Percentiles rank a stretch among this genome's conserved stretches.
Evolutionary conservation across 2,888 invertebrate genomes (phyloP).

Genomic region (Nysson spinosus): DNA sequence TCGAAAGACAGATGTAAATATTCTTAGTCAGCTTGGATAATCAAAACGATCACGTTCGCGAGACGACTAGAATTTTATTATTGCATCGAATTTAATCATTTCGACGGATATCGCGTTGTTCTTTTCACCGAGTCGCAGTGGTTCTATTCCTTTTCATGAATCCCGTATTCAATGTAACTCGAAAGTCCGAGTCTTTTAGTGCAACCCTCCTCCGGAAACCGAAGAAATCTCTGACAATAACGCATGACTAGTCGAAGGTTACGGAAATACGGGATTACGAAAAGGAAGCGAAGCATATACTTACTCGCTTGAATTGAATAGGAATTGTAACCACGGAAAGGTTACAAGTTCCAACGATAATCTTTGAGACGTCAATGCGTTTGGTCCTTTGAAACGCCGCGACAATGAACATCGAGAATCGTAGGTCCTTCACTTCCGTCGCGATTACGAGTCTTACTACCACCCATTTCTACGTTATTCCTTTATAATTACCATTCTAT

Average conservation of each 20-base stretch:
- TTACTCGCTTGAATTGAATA: constrained; percentile 21
- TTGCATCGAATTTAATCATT: too few relatives aligned
- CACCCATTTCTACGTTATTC: too few relatives aligned
- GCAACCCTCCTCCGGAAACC: constrained; percentile 27
- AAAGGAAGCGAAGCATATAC: constrained; percentile 11
- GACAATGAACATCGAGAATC: constrained; percentile 7
- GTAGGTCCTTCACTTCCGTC: not conserved
- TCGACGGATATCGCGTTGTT: constrained; percentile 56
- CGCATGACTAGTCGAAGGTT: constrained; percentile 51
- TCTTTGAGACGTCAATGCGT: constrained; percentile 18
- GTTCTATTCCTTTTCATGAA: too few relatives aligned
- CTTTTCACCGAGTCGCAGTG: constrained; percentile 51
- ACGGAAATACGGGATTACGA: constrained; percentile 65
- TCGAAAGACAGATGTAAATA: constrained; percentile 16
- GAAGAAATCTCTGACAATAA: constrained; percentile 67
- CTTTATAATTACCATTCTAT: constrained; percentile 14
- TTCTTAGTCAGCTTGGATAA: constrained; percentile 1
- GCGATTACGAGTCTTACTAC: not conserved
- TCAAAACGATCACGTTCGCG: too few relatives aligned
- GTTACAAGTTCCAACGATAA: constrained; percentile 13
- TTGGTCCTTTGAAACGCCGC: constrained; percentile 17
- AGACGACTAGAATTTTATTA: constrained; percentile 12
- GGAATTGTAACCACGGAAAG: constrained; percentile 29
- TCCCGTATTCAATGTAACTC: too few relatives aligned
- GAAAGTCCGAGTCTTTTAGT: constrained; percentile 33